Evolutionary conservation across 2,797 vertebrate genomes (phyloP).

Genomic region (Mus minutoides): DNA sequence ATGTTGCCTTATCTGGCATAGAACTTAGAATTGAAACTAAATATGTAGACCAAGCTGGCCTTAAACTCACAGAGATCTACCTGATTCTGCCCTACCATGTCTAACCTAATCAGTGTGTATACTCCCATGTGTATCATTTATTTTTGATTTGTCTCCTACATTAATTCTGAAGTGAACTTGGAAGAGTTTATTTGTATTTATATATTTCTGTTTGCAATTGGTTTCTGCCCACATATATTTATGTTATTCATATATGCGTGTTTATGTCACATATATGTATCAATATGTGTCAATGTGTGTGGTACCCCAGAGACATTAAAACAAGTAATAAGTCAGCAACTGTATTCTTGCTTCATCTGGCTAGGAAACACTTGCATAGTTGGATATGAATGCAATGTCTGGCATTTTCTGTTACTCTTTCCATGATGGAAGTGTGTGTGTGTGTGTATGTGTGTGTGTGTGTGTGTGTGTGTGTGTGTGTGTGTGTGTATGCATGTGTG

Average conservation of each 20-base stretch:
- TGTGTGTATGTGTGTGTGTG: neutral
- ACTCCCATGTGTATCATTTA: slow-evolving; percentile 17
- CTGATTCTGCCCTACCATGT: neutral
- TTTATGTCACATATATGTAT: neutral
- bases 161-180: slow-evolving; percentile 51
- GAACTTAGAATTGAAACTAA: neutral
- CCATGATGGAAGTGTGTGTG: neutral
- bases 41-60: neutral
- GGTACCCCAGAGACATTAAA: neutral
- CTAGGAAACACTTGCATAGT: neutral
- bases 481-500: neutral
- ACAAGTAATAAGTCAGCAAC: slow-evolving; percentile 2
- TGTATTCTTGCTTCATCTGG: neutral
- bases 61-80: neutral
- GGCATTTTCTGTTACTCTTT: slow-evolving; percentile 28
- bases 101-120: neutral
- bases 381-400: neutral
- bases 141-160: neutral
- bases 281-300: neutral
- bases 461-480: neutral
- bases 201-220: slow-evolving; percentile 47
- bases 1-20: neutral
- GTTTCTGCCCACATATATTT: neutral
- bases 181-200: slow-evolving; percentile 9
- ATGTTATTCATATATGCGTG: neutral